Evolutionary conservation across 2,113 vertebrate genomes (phyloP), one percentile per base, ranked within the genome.

Genomic region (Myotis brandtii): DNA sequence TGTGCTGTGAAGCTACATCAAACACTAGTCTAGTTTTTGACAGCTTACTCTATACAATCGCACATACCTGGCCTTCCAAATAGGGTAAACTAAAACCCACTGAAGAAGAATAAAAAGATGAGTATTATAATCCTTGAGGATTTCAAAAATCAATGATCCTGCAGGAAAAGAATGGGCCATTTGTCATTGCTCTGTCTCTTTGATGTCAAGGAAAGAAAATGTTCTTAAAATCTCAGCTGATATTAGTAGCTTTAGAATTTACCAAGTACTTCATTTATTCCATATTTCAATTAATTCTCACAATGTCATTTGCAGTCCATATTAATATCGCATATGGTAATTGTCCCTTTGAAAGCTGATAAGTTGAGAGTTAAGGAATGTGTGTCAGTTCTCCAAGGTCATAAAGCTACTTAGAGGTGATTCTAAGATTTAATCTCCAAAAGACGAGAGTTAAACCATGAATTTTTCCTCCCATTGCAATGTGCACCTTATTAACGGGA

Each of bases 171-270:
- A 94, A 92, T n/a, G 80, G 77, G 54, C 27, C 54, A 34, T 96
- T 95, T 94, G 82, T 96, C 93, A 96, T 92, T 32, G 48, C 62
- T 72, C 80, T 87, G n/a, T 81, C 64, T 88, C 94, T 97, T 95
- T 91, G 94, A 94, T 94, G 54, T 88, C 81, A 94, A 88, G n/a
- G 50, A 20, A 25, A 72, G 37, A 56, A 37, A 34, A 25, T 79
- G 67, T 20, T 17, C 73, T 88, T 59, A 89, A 54, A 69, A 82
- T 67, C 23, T 14, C 27, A 73, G 76, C 76, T 93, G 50, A 34
- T 77, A 50, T 37, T 43, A 86, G 81, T 69, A 95, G 46, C 50
- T 81, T 94, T 80, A 69, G 72, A 82, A 73, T 69, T 90, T 91
- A 59, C 37, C 75, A 70, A 46, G 18, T n/a, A n/a, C 18, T 86